Evolutionary conservation across 2,113 vertebrate species (phyloP).

Genomic region (Eurypyga helias): DNA sequence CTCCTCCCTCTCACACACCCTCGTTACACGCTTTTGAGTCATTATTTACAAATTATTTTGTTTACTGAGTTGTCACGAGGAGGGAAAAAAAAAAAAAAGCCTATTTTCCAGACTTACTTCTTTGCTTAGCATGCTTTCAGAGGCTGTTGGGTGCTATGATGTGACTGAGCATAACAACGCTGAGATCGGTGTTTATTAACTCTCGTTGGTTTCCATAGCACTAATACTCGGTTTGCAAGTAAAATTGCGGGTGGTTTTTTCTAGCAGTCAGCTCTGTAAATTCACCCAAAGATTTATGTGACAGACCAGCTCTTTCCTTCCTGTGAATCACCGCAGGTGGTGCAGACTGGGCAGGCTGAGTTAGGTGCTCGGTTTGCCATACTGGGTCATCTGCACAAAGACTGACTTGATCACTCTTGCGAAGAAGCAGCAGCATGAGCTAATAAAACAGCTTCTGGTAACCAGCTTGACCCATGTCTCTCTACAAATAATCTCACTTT

Average conservation of each 20-base stretch:
- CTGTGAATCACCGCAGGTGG: not conserved
- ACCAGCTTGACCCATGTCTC: not conserved
- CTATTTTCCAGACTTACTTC: not conserved
- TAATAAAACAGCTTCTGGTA: not conserved
- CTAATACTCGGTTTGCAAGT: not conserved
- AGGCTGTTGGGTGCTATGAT: rapidly evolving
- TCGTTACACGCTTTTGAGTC: slow-evolving; percentile 64
- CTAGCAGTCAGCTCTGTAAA: not conserved
- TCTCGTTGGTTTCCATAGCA: slow-evolving; percentile 19
- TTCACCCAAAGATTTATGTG: not conserved
- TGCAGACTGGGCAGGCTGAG: not conserved
- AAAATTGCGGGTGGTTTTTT: not conserved
- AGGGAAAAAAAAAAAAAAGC: not conserved
- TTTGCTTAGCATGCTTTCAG: not conserved
- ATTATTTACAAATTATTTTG: slow-evolving; percentile 66
- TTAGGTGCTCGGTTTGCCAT: not conserved
- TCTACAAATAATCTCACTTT: not conserved
- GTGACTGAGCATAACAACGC: not conserved
- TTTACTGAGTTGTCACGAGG: slow-evolving; percentile 19
- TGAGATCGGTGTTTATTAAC: not conserved
- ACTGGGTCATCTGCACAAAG: not conserved
- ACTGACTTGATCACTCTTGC: not conserved
- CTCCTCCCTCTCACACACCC: slow-evolving; percentile 7
- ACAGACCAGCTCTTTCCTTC: not conserved
- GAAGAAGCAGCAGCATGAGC: not conserved